Evolutionary conservation across 2,888 invertebrate genomes (phyloP).

Genomic region (Metallyticus violacea): DNA sequence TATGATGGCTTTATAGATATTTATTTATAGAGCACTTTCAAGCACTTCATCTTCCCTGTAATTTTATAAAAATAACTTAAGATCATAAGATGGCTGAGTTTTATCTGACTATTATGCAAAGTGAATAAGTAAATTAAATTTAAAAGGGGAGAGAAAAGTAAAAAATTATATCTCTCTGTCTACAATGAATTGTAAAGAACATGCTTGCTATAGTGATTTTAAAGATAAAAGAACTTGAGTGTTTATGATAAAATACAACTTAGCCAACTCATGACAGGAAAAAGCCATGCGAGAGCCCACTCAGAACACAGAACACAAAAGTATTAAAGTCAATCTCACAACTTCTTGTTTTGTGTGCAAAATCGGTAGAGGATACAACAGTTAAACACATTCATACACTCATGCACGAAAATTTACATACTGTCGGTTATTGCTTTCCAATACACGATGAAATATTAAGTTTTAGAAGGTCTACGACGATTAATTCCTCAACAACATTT

Average conservation of each 20-base stretch:
- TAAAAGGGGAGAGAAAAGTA: neutral
- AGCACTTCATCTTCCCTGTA: neutral
- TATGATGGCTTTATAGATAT: too few species aligned
- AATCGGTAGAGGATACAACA: neutral
- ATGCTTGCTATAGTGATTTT: neutral
- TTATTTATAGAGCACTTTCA: too few species aligned
- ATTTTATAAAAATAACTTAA: neutral
- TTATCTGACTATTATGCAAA: neutral
- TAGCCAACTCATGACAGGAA: neutral
- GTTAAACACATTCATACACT: neutral
- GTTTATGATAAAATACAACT: neutral
- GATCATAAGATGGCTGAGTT: neutral
- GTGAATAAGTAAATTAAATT: neutral
- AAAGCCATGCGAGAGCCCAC: neutral
- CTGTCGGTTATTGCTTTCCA: constrained; percentile 24
- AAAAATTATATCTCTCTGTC: neutral
- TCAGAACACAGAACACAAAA: neutral
- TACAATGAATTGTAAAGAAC: too few species aligned
- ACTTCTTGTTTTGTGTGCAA: neutral
- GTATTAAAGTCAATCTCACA: neutral
- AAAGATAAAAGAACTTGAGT: neutral
- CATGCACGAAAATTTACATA: neutral
- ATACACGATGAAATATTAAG: constrained; percentile 18
- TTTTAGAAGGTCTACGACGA: neutral
- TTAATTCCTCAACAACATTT: neutral